Percentiles rank a stretch among this genome's conserved stretches.
These are phyloP conservation scores for Fratercula arctica DNA, from an alignment of 2,797 vertebrate species.

Conservation along the genomic window DNA sequence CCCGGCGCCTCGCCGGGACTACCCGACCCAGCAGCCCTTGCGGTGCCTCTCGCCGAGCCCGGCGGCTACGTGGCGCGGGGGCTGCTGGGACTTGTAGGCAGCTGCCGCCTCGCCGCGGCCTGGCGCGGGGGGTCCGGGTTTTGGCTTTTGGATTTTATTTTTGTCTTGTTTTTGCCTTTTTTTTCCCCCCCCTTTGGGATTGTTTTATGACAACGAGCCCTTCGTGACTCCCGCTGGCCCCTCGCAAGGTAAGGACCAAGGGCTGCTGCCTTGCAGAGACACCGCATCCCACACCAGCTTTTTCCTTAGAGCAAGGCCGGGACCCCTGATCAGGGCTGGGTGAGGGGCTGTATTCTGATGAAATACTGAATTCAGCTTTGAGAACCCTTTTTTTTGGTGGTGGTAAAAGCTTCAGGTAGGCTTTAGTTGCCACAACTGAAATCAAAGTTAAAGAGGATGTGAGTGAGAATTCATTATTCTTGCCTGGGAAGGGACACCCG, in stretches of 20 bases:
- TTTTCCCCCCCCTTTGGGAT: neutral
- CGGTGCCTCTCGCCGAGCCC: no score
- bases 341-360: neutral
- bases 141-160: no score
- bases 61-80: neutral
- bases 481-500: neutral
- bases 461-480: neutral
- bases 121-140: fast-evolving
- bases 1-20: neutral
- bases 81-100: neutral
- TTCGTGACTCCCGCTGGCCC: no score
- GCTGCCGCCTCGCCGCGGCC: neutral
- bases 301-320: neutral
- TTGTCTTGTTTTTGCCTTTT: no score
- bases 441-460: neutral
- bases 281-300: fast-evolving
- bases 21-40: neutral
- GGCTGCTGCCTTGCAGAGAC: neutral
- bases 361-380: neutral
- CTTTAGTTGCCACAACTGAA: neutral
- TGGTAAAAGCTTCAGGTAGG: neutral
- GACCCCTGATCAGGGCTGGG: fast-evolving
- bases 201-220: neutral
- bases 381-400: neutral
- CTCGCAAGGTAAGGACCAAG: neutral